phyloP scores from a whole-genome alignment of 2,797 vertebrate species.

The Mus spretus region DNA sequence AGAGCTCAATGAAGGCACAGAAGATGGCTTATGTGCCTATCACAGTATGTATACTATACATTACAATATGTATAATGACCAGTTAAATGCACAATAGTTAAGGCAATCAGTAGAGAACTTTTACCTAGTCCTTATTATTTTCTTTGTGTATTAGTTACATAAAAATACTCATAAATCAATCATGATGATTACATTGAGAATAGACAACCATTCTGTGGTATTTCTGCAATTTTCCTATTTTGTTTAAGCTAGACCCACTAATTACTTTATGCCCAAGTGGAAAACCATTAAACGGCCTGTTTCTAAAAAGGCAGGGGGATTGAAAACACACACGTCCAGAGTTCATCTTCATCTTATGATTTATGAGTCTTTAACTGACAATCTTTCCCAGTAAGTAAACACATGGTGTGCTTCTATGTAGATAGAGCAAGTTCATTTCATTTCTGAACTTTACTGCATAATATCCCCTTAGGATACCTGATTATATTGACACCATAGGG shows the following conservation, averaged over 20 bases:
- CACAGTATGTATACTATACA: background rate
- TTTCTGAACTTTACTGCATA: conserved; percentile 62
- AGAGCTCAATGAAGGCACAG: background rate
- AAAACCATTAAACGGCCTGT: background rate
- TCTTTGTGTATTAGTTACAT: conserved; percentile 5
- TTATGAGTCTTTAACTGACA: conserved; percentile 70
- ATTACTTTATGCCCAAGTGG: conserved; percentile 64
- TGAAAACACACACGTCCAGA: conserved; percentile 7
- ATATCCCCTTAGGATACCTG: conserved; percentile 49
- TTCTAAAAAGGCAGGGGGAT: background rate
- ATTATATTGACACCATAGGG: conserved; percentile 64
- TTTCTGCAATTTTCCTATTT: conserved; percentile 26
- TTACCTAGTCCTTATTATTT: conserved; percentile 1
- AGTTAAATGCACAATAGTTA: background rate
- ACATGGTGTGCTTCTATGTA: conserved; percentile 49
- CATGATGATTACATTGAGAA: background rate
- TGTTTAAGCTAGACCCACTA: background rate
- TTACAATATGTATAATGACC: background rate
- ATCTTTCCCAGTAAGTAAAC: conserved; percentile 63
- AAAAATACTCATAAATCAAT: background rate
- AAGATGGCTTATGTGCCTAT: background rate
- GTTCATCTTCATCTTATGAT: conserved; percentile 65
- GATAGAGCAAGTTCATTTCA: conserved; percentile 76
- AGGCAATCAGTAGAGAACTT: background rate
- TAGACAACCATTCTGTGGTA: background rate